Percentiles rank a stretch among this genome's conserved stretches.
Evolutionary conservation across 2,113 vertebrate genomes (phyloP).

Genomic region (Mormoops blainvillei): DNA sequence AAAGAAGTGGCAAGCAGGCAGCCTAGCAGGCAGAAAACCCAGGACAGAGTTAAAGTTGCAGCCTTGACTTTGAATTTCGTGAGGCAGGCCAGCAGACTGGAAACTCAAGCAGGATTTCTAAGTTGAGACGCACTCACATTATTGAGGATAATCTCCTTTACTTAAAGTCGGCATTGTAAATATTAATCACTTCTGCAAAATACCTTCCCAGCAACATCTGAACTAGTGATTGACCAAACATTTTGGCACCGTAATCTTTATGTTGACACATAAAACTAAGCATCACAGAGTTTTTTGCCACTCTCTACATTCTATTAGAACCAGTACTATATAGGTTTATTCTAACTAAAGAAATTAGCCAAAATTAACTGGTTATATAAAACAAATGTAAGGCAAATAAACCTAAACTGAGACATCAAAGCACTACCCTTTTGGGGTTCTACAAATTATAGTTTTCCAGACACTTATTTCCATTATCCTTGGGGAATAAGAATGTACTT

Average conservation of each 20-base stretch:
- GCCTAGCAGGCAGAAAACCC: not conserved
- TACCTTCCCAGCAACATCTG: not conserved
- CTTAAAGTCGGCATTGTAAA: not conserved
- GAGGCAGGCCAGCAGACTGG: not conserved
- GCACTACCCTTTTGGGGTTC: not conserved
- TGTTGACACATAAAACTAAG: not conserved
- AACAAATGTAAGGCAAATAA: not conserved
- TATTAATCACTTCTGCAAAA: not conserved
- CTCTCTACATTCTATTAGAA: not conserved
- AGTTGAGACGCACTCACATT: not conserved
- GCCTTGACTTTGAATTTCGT: not conserved
- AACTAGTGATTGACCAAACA: not conserved
- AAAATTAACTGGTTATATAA: not conserved
- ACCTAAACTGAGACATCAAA: not conserved
- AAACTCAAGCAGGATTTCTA: not conserved
- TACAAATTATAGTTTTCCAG: not conserved
- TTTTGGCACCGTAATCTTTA: not conserved
- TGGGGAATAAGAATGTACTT: not conserved
- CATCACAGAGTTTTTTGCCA: not conserved
- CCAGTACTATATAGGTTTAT: too few species aligned
- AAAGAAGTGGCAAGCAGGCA: not conserved
- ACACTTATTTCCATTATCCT: not conserved
- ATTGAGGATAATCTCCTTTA: not conserved
- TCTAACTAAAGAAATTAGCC: not conserved
- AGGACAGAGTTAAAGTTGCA: not conserved